Base-by-base conservation (phyloP, 2,113 vertebrate species). In the Spheniscus mendiculus region DNA sequence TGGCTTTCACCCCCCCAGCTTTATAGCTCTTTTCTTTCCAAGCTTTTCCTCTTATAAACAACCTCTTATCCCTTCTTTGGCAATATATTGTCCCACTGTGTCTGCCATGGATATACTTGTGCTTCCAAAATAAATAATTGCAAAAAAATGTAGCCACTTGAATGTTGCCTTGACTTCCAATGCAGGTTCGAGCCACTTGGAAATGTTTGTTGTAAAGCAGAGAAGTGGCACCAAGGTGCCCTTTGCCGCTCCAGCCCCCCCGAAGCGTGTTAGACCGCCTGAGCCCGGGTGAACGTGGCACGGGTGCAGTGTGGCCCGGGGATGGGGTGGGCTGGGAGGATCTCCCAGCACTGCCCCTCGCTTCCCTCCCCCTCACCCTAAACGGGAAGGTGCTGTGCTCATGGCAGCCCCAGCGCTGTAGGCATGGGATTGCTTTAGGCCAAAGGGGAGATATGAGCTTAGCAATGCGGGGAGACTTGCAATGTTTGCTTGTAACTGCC, bases 111-210 rank as follows among this genome's bases (percentile, higher is more conserved):
- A 47, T 91, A 49, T 52, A 30, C 11, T 72, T 56, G 10, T 71
- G 81, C 70, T 95, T 94, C 93, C 97, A 96, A 91, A 85, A 82
- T 12, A 97, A 94, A 96, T 85, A 97, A 71, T 27, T 63, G 61
- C n/a, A 30, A 83, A 83, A 63, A 89, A 80, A 67, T 25, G 14
- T 47, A 69, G 65, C 63, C 38, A 47, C 50, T 87, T 56, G 15
- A 77, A 42, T 4, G 3, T 30, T 2, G 17, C 66, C 25, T 76
- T 38, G 26, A 38, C 34, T 93, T 92, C 49, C 83, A 89, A 0
- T 0, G 5, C 42, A 62, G 29, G 56, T 53, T 73, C 2, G 9
- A 73, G 67, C 40, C 47, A 5, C 58, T 86, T 94, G 87, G 80
- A 80, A 89, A 61, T 32, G 62, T 49, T 49, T 65, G 19, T 50